Evolutionary conservation across 2,888 invertebrate genomes (phyloP).

Genomic region (Oasisia sp.): DNA sequence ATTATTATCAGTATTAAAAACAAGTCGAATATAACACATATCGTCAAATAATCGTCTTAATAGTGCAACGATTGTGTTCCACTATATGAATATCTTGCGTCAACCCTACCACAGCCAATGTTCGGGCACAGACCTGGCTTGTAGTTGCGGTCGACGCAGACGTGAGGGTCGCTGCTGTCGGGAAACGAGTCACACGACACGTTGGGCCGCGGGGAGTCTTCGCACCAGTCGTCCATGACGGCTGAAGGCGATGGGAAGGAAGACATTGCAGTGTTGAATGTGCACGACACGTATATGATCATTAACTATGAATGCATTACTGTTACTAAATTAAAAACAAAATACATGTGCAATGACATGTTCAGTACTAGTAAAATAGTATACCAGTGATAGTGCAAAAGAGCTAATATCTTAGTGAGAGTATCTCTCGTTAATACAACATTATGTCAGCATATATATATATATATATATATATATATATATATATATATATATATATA

Average conservation of each 20-base stretch:
- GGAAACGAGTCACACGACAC: not conserved
- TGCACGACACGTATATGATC: not conserved
- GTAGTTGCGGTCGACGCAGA: not conserved
- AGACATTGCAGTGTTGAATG: not conserved
- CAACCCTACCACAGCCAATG: not conserved
- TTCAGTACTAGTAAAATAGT: no score
- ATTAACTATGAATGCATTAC: not conserved
- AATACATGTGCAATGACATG: no score
- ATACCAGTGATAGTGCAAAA: no score
- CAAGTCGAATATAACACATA: no score
- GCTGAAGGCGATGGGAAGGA: not conserved
- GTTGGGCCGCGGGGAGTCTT: not conserved
- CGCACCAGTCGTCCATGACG: not conserved
- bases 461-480: no score
- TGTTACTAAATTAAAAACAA: no score
- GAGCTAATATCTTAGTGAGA: no score
- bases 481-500: no score
- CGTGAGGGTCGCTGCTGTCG: not conserved
- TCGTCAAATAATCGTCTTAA: not conserved
- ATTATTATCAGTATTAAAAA: no score
- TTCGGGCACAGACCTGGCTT: not conserved
- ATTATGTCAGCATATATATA: no score
- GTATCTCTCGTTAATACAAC: no score
- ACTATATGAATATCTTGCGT: not conserved
- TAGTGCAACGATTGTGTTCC: not conserved